Percentiles rank a stretch among this genome's conserved stretches.
These are phyloP conservation scores for Thecocarcelia acutangulata DNA, from an alignment of 2,888 invertebrate species.

Conservation along the genomic window DNA sequence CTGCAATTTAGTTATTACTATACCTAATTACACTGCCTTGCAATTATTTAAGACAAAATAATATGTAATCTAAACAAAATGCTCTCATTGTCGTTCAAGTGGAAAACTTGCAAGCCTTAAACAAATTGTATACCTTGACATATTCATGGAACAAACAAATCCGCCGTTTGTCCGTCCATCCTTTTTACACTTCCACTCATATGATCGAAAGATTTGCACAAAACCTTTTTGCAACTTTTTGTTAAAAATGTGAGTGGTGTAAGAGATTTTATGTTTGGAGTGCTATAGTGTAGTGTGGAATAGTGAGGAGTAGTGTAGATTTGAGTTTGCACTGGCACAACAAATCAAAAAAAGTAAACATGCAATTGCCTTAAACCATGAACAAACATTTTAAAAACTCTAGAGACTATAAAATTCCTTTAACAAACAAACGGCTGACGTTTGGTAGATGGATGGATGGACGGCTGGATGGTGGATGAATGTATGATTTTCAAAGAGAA, in stretches of 20 bases:
- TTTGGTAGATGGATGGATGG: slow-evolving; percentile 67
- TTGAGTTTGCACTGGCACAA: slow-evolving; percentile 32
- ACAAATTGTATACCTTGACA: slow-evolving; percentile 65
- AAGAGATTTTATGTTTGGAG: slow-evolving; percentile 1
- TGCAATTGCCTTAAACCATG: slow-evolving; percentile 69
- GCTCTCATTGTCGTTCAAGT: slow-evolving; percentile 18
- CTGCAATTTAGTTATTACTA: slow-evolving; percentile 37
- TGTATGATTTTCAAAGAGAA: slow-evolving; percentile 66
- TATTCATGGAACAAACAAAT: slow-evolving; percentile 42
- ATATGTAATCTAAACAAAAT: slow-evolving; percentile 50
- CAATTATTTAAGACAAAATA: slow-evolving; percentile 50
- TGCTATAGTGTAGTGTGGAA: not conserved
- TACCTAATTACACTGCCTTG: slow-evolving; percentile 52
- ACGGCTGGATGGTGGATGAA: slow-evolving; percentile 45
- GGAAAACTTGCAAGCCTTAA: slow-evolving; percentile 21
- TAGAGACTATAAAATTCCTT: slow-evolving; percentile 69
- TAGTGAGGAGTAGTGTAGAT: slow-evolving; percentile 12
- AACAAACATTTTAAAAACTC: slow-evolving; percentile 67
- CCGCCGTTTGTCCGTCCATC: slow-evolving; percentile 4
- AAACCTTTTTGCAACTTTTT: not conserved
- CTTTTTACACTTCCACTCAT: slow-evolving; percentile 3
- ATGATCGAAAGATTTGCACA: slow-evolving; percentile 22
- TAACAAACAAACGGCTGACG: slow-evolving; percentile 67
- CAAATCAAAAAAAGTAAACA: slow-evolving; percentile 63
- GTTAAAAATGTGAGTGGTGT: not conserved